phyloP scores from a whole-genome alignment of 2,797 vertebrate species.

The Myotis vivesi region DNA sequence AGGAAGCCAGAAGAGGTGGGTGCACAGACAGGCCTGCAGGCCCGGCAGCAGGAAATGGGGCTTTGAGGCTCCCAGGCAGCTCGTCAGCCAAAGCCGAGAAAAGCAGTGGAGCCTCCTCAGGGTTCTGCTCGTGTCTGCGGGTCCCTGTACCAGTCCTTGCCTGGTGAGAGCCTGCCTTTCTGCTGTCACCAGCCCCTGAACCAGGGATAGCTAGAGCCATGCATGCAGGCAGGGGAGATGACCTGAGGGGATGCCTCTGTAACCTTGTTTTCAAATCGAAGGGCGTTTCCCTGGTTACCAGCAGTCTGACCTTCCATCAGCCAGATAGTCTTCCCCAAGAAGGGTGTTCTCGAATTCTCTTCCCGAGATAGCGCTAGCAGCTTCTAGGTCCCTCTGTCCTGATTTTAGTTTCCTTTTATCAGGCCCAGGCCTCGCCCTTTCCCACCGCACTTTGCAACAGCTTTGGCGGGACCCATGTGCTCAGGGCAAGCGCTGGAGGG shows the following conservation, averaged over 20 bases:
- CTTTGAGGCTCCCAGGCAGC: background rate
- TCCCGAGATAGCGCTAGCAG: background rate
- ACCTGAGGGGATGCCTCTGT: background rate
- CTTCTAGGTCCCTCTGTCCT: background rate
- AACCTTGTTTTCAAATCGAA: background rate
- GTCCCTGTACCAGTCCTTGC: no score
- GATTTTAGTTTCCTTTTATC: background rate
- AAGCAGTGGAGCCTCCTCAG: background rate
- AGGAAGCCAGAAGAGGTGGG: background rate
- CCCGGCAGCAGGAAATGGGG: no score
- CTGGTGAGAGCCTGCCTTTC: background rate
- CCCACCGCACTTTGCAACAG: background rate
- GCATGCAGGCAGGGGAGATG: accelerated
- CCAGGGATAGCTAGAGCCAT: accelerated
- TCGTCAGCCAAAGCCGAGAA: background rate
- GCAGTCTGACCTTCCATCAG: background rate
- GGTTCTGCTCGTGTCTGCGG: background rate
- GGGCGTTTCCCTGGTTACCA: background rate
- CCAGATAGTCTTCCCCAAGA: background rate
- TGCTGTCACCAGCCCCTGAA: no score
- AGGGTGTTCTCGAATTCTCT: background rate
- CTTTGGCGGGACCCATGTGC: background rate
- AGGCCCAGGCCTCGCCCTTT: background rate
- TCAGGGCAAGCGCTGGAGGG: background rate
- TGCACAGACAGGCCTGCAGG: background rate